Evolutionary conservation across 2,888 invertebrate genomes (phyloP), one percentile per base, ranked within the genome.

Genomic region (Diaprepes abbreviatus): DNA sequence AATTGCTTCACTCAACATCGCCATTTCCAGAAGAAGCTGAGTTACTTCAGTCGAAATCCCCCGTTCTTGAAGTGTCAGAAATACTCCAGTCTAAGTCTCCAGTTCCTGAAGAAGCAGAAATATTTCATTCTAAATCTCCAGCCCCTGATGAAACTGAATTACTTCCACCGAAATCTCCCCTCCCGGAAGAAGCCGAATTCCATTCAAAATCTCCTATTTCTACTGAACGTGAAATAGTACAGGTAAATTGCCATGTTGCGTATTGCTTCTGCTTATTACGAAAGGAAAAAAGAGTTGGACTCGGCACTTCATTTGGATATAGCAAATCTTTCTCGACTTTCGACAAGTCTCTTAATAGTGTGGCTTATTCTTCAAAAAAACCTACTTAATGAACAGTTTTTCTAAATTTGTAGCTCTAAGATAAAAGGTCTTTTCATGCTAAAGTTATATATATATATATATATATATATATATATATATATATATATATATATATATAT

Each of bases 91-190:
- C 48, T 3, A 21, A 48, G 19, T 19, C 66, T 16, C 66, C 62
- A 40, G 43, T 40, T 36, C 54, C 38, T 17, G 60, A 35, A 38
- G 52, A 21, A 52, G 21, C 24, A 24, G 16, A 12, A 24, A 43
- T 36, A 38, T 55, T 33, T 52, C 60, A 52, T 40, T 33, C 33
- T 14, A 45, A 48, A 21, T 48, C 48, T 4, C 48, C 48, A 9
- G 4, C 7, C 3, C 48, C 21, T 6, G 21, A 48, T 10, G 40
- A 40, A 40, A 12, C 17, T 17, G 40, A 40, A 40, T 17, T 40
- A 6, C 40, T 40, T 35, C 57, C 31, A 17, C 33, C 63, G 9
- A 55, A 57, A 36, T 60, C 59, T 4, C 45, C 57, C 24, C 1
- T 38, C 19, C 36, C 54, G 6, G 65, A 65, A 5, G 55, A 55